Base-by-base conservation (phyloP, 2,797 vertebrate species). In the Falco berigora region DNA sequence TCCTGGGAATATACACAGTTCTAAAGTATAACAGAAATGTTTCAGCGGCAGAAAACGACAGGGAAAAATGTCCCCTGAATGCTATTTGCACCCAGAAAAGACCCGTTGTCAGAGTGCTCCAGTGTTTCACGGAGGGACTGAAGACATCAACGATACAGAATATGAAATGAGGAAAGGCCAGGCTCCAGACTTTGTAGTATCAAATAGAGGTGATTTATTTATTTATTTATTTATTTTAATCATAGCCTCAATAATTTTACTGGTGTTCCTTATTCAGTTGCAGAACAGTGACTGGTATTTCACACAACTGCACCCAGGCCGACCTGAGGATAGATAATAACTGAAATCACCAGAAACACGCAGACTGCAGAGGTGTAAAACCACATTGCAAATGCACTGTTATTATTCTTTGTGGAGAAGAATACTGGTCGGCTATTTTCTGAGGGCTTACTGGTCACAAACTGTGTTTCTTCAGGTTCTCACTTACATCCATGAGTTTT, bases 11-110 rank as follows among this genome's bases (percentile, higher is more conserved):
- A 46, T n/a, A 46, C 8, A 32, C 38, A 22, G 32, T 68, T 88
- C 81, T 92, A 32, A 96, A 88, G 81, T 27, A 15, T 42, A 89
- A 90, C 75, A 96, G 92, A 88, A 82, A 90, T 78, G 69, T 93
- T 91, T 92, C 86, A 73, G 86, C 61, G 61, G 89, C 82, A 86
- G 20, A 6, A 95, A 84, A 74, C 59, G 77, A 28, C 75, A 69
- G 36, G 52, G n/a, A 77, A 40, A 90, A 59, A 74, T 36, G 68
- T 91, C 76, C 79, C 94, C 61, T 72, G 83, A 32, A 75, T 94
- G 85, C 76, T 58, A 24, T 96, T 94, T 92, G 91, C 79, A 59
- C 55, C 28, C 62, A 66, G 90, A 77, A 91, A 75, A 74, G 92
- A 77, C 50, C 53, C 1, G 2, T 24, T 92, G 86, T 55, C 82